A percentile compares a stretch with the other conserved stretches of the same genome.
Conservation (phyloP, 2,888 invertebrate genomes). For the Volucella inanis region DNA sequence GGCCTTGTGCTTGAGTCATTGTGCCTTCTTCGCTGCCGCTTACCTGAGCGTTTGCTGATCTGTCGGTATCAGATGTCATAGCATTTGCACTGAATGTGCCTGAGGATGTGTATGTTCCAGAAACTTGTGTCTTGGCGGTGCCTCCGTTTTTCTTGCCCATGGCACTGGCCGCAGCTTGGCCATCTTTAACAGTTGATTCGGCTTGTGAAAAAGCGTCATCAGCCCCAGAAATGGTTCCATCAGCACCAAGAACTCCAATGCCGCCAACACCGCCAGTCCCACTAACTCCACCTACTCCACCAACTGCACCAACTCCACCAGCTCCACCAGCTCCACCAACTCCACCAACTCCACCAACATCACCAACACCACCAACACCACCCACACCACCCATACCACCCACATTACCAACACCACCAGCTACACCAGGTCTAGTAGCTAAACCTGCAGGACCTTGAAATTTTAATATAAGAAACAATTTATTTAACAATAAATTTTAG, state of each 20-base stretch:
- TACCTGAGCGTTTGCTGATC: slow-evolving; percentile 87
- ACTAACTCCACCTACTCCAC: slow-evolving; percentile 64
- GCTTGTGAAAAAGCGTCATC: slow-evolving; percentile 90
- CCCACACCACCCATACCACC: slow-evolving; percentile 67
- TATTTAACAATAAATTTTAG: neutral
- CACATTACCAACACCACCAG: slow-evolving; percentile 58
- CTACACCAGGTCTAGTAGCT: slow-evolving; percentile 63
- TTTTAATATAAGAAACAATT: neutral
- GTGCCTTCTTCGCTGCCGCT: slow-evolving; percentile 90
- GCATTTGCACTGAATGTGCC: slow-evolving; percentile 93
- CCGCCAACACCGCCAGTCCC: slow-evolving; percentile 47
- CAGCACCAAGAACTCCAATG: slow-evolving; percentile 25
- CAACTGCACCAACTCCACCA: slow-evolving; percentile 64
- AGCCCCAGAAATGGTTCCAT: slow-evolving; percentile 75
- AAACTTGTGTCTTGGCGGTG: slow-evolving; percentile 91
- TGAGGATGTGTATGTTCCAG: slow-evolving; percentile 89
- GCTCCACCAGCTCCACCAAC: slow-evolving; percentile 61
- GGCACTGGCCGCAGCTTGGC: slow-evolving; percentile 90
- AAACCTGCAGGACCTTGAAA: slow-evolving; percentile 32
- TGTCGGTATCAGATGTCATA: slow-evolving; percentile 89
- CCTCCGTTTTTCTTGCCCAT: slow-evolving; percentile 90
- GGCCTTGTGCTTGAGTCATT: slow-evolving; percentile 89
- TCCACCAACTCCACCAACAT: slow-evolving; percentile 65
- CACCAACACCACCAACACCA: slow-evolving; percentile 61
- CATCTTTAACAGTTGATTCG: slow-evolving; percentile 84